Evolutionary conservation across 2,888 invertebrate genomes (phyloP), one percentile per base, ranked within the genome.

Genomic region (Drosophila gaucha): DNA sequence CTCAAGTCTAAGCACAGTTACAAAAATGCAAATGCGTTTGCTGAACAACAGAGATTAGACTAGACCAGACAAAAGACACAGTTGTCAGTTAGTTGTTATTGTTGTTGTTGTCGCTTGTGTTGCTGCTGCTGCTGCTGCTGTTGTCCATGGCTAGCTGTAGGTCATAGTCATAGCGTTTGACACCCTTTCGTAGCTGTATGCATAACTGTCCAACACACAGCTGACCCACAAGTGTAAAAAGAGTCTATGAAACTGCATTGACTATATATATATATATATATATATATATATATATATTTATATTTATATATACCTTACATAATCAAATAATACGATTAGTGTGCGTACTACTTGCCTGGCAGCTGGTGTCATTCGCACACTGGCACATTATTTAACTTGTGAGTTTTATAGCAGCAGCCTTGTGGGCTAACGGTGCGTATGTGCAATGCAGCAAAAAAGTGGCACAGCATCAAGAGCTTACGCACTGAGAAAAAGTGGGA

Each of bases 21-120:
- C 41, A 57, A 60, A 78, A 84, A 86, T 78, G 82, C 85, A 84
- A 84, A 86, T 78, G 65, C 50, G 16, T 58, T 10, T 35, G 46
- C 20, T 41, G 16, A n/a, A 77, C 68, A 80, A 69, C 74, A 72
- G 54, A 59, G 68, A 64, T 74, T 68, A 46, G 62, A 47, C 51
- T 20, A 50, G 41, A 20, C 18, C 39, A 67, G 47, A 85, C 69
- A 86, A 84, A 75, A 46, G 79, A 22, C 66, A 68, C 63, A 63
- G 46, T 39, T 59, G 47, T 47, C 47, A 56, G 59, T 58, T 31
- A 6, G n/a, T 31, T 24, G n/a, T 16, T 38, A 28, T 57, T 41
- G 39, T 35, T 39, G 12, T 44, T 46, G 6, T 18, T 33, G 14
- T 5, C 18, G 18, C 9, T n/a, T n/a, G n/a, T n/a, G n/a, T n/a